Conservation (phyloP, 30 jellyfish, hydroid and myxozoan genomes). For the Chironex yamaguchii region DNA sequence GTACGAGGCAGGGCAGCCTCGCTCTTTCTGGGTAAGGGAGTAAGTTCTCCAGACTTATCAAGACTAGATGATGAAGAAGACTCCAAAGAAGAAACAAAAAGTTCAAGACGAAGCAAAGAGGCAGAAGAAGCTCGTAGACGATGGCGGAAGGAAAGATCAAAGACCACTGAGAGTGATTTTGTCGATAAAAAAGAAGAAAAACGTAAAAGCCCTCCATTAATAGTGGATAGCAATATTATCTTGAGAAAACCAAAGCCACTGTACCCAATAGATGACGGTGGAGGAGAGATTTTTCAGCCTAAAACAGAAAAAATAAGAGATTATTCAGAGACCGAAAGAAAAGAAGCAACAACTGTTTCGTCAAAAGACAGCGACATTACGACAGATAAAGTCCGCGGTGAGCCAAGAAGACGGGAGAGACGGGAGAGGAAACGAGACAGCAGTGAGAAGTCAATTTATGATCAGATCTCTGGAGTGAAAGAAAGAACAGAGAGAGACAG, state of each 20-base stretch:
- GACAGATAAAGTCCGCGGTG: too few species aligned
- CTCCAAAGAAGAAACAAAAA: background rate
- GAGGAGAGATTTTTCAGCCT: background rate
- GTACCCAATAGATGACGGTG: constrained; percentile 70
- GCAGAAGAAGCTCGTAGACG: background rate
- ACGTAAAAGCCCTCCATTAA: background rate
- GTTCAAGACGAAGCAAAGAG: background rate
- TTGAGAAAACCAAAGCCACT: constrained; percentile 63
- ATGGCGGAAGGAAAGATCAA: background rate
- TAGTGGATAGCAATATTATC: constrained; percentile 5
- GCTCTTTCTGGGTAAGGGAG: background rate
- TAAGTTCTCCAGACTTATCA: background rate
- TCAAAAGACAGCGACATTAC: background rate
- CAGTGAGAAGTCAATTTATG: background rate
- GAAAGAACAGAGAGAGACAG: too few species aligned
- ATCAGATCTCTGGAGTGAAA: too few species aligned
- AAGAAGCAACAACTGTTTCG: background rate
- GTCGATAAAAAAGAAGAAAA: background rate
- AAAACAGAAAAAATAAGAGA: background rate
- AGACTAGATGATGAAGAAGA: background rate
- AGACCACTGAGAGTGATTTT: background rate
- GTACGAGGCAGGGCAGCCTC: background rate
- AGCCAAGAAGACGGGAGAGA: too few species aligned
- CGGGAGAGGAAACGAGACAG: background rate
- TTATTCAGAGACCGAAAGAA: background rate